Conservation (phyloP, 2,797 vertebrate genomes). For the Luscinia luscinia region DNA sequence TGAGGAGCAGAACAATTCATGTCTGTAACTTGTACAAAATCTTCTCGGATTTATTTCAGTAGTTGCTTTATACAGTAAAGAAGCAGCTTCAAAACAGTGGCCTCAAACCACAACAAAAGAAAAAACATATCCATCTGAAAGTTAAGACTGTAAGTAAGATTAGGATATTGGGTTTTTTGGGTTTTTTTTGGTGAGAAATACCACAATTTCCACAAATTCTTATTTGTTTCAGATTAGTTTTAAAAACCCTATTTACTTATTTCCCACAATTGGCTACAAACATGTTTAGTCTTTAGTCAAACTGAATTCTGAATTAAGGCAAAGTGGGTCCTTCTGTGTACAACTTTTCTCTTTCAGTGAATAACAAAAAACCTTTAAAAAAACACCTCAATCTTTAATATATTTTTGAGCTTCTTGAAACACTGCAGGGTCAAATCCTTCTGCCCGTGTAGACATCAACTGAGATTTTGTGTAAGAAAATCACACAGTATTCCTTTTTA, state of each 20-base stretch:
- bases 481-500: not conserved
- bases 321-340: not conserved
- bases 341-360: not conserved
- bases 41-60: not conserved
- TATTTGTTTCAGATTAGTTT: not conserved
- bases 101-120: not conserved
- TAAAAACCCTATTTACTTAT: not conserved
- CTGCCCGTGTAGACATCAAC: not conserved
- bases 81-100: not conserved
- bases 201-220: not conserved
- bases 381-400: rapidly evolving
- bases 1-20: not conserved
- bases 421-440: not conserved
- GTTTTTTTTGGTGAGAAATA: not conserved
- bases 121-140: not conserved
- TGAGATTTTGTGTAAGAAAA: not conserved
- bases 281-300: not conserved
- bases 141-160: not conserved
- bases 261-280: not conserved
- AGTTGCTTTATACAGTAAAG: not conserved
- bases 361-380: not conserved
- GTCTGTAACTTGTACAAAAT: not conserved
- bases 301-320: not conserved
- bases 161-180: not conserved
- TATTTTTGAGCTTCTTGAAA: not conserved